phyloP scores from a whole-genome alignment of 2,888 invertebrate genomes.

The Cheilosia vernalis region DNA sequence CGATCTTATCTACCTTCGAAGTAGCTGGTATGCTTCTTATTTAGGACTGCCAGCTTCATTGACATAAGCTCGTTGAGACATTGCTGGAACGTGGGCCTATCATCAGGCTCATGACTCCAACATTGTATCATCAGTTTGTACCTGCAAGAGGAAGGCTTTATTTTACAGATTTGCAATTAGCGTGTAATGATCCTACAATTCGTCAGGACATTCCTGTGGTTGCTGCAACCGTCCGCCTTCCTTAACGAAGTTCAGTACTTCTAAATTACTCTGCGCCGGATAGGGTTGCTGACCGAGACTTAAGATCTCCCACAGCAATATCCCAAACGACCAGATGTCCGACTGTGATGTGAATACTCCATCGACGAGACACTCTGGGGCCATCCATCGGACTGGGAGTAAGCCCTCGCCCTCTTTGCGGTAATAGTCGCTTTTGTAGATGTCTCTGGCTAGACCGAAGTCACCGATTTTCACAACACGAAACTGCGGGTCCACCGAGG shows the following conservation, averaged over 20 bases:
- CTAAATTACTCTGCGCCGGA: constrained; percentile 95
- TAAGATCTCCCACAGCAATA: constrained; percentile 98
- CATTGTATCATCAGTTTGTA: constrained; percentile 94
- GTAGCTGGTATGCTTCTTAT: constrained; percentile 24
- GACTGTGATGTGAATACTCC: constrained; percentile 98
- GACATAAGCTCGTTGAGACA: constrained; percentile 86
- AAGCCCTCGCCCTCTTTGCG: constrained; percentile 96
- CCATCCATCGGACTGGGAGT: constrained; percentile 98
- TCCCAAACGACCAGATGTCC: constrained; percentile 98
- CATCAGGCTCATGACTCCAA: constrained; percentile 93
- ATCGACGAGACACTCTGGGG: constrained; percentile 97
- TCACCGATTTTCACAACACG: constrained; percentile 92
- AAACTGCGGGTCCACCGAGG: constrained; percentile 86
- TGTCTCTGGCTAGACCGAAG: constrained; percentile 97
- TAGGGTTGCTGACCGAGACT: constrained; percentile 98
- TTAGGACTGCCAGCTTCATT: constrained; percentile 76
- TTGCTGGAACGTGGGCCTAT: constrained; percentile 93
- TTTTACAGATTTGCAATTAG: background rate
- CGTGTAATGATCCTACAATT: constrained; percentile 84
- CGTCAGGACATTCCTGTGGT: constrained; percentile 92
- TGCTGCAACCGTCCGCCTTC: constrained; percentile 93
- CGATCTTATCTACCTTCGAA: constrained; percentile 46
- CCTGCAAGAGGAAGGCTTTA: constrained; percentile 83
- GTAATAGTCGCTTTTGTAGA: constrained; percentile 99
- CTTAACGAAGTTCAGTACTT: constrained; percentile 95